Conservation (phyloP, 2,888 invertebrate species). For the Mayetiola destructor region DNA sequence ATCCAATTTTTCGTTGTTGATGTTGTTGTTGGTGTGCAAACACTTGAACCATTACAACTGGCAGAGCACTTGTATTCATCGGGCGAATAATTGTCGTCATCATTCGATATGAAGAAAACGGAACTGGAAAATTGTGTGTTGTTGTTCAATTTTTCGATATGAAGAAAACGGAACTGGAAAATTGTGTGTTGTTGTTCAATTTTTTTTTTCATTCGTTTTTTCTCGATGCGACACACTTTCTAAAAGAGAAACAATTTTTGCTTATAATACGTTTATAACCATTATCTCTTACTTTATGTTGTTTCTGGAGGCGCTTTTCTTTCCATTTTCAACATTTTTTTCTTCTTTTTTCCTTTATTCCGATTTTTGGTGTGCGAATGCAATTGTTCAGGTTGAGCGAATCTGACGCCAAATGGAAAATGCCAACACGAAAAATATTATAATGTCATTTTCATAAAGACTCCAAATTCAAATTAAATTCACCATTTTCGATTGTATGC, state of each 20-base stretch:
- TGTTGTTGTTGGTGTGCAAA: not conserved
- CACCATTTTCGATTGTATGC: constrained; percentile 15
- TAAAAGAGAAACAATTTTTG: constrained; percentile 13
- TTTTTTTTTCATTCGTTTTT: too few species aligned
- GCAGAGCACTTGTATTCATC: not conserved
- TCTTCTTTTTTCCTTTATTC: too few species aligned
- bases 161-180: not conserved
- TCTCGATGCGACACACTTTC: too few species aligned
- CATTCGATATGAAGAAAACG: not conserved
- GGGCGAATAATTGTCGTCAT: constrained; percentile 1
- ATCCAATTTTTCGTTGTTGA: not conserved
- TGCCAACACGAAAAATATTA: constrained; percentile 11
- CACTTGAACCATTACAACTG: not conserved
- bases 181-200: not conserved
- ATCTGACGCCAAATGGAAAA: not conserved
- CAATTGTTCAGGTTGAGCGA: not conserved
- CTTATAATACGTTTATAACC: not conserved
- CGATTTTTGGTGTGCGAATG: not conserved
- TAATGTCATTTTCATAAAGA: constrained; percentile 14
- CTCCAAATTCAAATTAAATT: constrained; percentile 15
- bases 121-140: not conserved
- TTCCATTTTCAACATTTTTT: not conserved
- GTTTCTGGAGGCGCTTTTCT: constrained; percentile 8
- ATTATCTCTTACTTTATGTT: constrained; percentile 8
- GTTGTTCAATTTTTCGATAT: too few species aligned